Base-by-base conservation (phyloP, 2,888 invertebrate genomes). In the Crepidodera aurea region DNA sequence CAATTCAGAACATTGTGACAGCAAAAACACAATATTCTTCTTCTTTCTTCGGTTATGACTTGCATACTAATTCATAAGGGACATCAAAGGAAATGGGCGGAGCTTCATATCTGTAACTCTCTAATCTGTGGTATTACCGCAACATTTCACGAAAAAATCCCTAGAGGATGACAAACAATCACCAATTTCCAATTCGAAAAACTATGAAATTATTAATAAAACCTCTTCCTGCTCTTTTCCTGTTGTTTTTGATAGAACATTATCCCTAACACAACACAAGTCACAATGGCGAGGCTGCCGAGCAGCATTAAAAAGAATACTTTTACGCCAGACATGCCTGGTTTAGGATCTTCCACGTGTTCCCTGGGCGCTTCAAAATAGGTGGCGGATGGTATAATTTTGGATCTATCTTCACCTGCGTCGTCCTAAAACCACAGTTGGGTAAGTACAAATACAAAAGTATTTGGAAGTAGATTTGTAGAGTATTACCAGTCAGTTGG, bases 241-340 rank as follows among this genome's bases (percentile, higher is more conserved):
- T 94, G 93, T 63, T 92, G 89, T 78, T 96, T 96, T 79, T 96
- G 94, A 79, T 96, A 96, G 79, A 94, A 91, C 85, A 96, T 92
- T 65, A 97, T 91, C 22, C 92, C 96, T 56, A 96, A 87, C 1
- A 96, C 92, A 0, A 92, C 90, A 66, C 92, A 87, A 0, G 90
- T 93, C 40, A 94, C 91, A 7, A 96, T 81, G 1, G 90, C 91
- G 19, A 98, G 85, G 53, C 96, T 89, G 10, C 91, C 90, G 53
- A 92, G 85, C 70, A 98, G 85, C 83, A 98, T 90, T 64, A 95
- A 86, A 1, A 96, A 84, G 82, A 98, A 95, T 54, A 96, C 89
- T 81, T 96, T 97, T 56, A 95, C 86, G 51, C 96, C 96, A 2
- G 95, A 93, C 85, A 95, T 86, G 16, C 93, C 88, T 0, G 94